phyloP scores from a whole-genome alignment of 2,113 vertebrate species.

The Thymallus thymallus region DNA sequence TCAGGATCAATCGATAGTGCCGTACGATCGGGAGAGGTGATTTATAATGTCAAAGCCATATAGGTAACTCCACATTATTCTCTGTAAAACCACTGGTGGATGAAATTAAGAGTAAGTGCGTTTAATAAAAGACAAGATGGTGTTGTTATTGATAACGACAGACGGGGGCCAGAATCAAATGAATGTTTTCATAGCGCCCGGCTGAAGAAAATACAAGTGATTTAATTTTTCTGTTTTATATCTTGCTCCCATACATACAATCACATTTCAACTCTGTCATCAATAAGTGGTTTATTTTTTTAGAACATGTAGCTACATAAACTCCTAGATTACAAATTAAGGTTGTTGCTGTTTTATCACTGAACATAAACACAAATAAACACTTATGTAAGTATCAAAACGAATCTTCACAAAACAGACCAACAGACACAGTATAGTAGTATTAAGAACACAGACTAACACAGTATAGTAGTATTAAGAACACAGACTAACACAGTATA shows the following conservation, averaged over 20 bases:
- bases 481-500: no score
- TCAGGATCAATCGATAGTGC: slow-evolving; percentile 99
- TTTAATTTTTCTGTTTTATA: slow-evolving; percentile 91
- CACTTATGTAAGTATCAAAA: slow-evolving; percentile 48
- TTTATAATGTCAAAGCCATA: slow-evolving; percentile 98
- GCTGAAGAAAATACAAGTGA: slow-evolving; percentile 99
- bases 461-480: no score
- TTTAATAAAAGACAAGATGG: slow-evolving; percentile 99
- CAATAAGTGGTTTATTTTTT: slow-evolving; percentile 88
- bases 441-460: slow-evolving; percentile 8
- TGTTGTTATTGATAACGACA: slow-evolving; percentile 99
- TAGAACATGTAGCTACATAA: slow-evolving; percentile 84
- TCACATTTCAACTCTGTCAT: slow-evolving; percentile 88
- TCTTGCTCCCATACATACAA: slow-evolving; percentile 80
- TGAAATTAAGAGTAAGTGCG: slow-evolving; percentile 99
- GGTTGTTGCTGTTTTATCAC: slow-evolving; percentile 61
- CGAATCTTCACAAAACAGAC: slow-evolving; percentile 51
- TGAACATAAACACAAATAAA: slow-evolving; percentile 60
- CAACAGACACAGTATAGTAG: slow-evolving; percentile 17
- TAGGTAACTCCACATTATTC: slow-evolving; percentile 99
- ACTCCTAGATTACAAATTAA: slow-evolving; percentile 76
- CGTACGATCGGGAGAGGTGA: slow-evolving; percentile 93
- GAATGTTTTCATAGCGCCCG: slow-evolving; percentile 94
- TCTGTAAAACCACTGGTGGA: slow-evolving; percentile 99
- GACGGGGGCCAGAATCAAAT: slow-evolving; percentile 94